Conservation (phyloP, 2,888 invertebrate species). For the Sylvicola cinctus region DNA sequence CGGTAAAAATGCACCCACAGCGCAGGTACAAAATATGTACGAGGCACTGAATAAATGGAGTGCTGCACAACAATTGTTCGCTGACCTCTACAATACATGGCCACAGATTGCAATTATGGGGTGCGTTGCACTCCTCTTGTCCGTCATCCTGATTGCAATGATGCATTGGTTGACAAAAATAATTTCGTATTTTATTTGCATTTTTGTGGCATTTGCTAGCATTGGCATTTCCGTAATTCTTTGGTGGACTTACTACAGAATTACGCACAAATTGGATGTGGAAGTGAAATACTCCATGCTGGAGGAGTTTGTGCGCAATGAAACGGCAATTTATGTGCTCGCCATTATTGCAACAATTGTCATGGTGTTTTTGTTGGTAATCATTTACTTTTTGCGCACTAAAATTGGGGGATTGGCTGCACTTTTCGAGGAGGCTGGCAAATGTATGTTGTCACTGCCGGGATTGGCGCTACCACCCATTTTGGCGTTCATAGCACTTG, state of each 20-base stretch:
- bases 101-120: conserved; percentile 63
- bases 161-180: conserved; percentile 65
- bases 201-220: conserved; percentile 52
- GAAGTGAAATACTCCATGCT: conserved; percentile 26
- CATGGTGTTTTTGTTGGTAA: conserved; percentile 56
- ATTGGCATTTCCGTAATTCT: conserved; percentile 56
- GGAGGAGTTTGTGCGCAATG: conserved; percentile 65
- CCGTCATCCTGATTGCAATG: conserved; percentile 61
- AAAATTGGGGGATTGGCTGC: conserved; percentile 64
- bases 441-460: conserved; percentile 68
- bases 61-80: conserved; percentile 67
- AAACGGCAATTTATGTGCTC: conserved; percentile 64
- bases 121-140: conserved; percentile 52
- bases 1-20: conserved; percentile 39
- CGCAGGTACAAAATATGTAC: conserved; percentile 51
- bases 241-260: conserved; percentile 76
- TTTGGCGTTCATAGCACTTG: conserved; percentile 57
- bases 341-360: conserved; percentile 73
- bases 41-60: conserved; percentile 73
- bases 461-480: conserved; percentile 67
- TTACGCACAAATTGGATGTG: conserved; percentile 29
- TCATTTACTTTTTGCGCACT: conserved; percentile 57
- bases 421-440: conserved; percentile 76
- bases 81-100: conserved; percentile 78
- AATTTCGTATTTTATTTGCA: conserved; percentile 76